Evolutionary conservation across 2,797 vertebrate genomes (phyloP).

Genomic region (Pseudochirops cupreus): DNA sequence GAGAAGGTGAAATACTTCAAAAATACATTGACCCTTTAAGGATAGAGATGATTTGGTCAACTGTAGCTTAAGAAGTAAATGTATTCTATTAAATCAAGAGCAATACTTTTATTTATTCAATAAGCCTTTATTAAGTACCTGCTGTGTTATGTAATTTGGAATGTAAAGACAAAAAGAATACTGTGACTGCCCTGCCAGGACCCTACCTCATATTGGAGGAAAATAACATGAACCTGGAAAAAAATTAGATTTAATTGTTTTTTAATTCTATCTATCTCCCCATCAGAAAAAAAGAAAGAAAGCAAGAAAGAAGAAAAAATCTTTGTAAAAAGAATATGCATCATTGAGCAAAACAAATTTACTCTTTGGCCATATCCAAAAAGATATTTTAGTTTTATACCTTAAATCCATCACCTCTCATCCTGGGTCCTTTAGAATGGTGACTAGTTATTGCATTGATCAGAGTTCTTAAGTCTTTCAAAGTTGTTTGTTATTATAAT

Average conservation of each 20-base stretch:
- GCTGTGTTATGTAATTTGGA: neutral
- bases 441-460: neutral
- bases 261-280: neutral
- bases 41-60: neutral
- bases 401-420: neutral
- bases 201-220: neutral
- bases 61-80: slow-evolving; percentile 25
- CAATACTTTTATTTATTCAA: neutral
- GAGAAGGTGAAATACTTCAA: neutral
- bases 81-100: neutral
- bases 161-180: neutral
- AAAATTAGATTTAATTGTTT: neutral
- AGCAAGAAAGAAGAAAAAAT: neutral
- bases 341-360: neutral
- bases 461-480: neutral
- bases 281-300: neutral
- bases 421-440: neutral
- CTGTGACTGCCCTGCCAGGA: neutral
- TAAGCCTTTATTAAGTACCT: neutral
- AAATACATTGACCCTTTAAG: slow-evolving; percentile 47
- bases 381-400: neutral
- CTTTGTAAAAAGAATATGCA: neutral
- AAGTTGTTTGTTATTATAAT: neutral
- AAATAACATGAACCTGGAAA: neutral
- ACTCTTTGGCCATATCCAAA: neutral